Base-by-base conservation (phyloP, 2,888 invertebrate genomes). In the Diplazon laetatorius region DNA sequence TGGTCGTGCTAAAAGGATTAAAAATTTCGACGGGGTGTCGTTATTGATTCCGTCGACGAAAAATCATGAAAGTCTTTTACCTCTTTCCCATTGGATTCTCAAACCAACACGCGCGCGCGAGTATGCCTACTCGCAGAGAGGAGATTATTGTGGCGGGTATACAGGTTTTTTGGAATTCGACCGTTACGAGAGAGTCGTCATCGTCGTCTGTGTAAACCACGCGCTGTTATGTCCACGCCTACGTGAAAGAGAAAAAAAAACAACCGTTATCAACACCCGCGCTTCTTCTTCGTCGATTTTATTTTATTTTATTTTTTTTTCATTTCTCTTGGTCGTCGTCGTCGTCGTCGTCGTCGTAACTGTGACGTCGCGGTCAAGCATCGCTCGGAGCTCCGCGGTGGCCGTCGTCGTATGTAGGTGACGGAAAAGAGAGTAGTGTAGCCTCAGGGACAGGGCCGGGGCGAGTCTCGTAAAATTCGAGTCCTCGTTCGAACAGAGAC, bases 111-210 rank as follows among this genome's bases (percentile, higher is more conserved):
- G 1, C 55, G 42, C 12, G 12, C 25, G 1, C 55, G 42, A 9
- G 12, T 14, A n/a, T 22, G 39, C 20, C n/a, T 66, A 39, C 9
- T 20, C 16, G 35, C n/a, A n/a, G 18, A 18, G 4, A 50, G 39
- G 30, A 30, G 30, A 42, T n/a, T 5, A 8, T 18, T 2, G 48
- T 16, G 6, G 48, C 10, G 20, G 35, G 25, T 16, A 75, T 80
- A 82, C 82, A 80, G 81, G 82, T 81, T 82, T 80, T 82, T 25
- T 75, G 80, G 82, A 82, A 81, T 82, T 80, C 70, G 71, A 81
- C 59, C 75, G 69, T 50, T 69, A 44, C 39, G 52, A 37, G 66
- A 74, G 18, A n/a, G n/a, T n/a, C n/a, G n/a, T n/a, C n/a, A n/a
- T 62, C 70, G 20, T 46, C 20, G 37, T 50, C 18, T 14, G 30